Conservation (phyloP, 2,113 vertebrate species). For the Dryoscopus gambensis region DNA sequence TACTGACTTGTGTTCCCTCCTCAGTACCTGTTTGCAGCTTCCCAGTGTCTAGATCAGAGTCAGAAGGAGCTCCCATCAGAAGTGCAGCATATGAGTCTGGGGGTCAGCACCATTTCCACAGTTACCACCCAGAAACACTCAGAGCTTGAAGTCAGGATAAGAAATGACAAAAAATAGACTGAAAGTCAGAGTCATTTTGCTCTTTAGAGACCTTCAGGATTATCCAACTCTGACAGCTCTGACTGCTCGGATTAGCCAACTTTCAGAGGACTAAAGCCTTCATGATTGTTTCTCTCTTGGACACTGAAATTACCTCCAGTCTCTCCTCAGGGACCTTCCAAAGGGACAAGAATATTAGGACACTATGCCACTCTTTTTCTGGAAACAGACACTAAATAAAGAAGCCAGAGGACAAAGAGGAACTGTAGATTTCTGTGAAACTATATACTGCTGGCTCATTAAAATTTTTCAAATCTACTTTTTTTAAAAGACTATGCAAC, state of each 20-base stretch:
- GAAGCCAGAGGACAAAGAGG: neutral
- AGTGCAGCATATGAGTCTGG: neutral
- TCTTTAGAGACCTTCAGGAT: neutral
- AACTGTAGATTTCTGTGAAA: neutral
- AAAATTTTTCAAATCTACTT: neutral
- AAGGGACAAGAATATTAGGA: neutral
- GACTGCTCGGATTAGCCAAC: neutral
- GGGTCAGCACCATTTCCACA: neutral
- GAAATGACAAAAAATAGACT: neutral
- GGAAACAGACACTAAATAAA: neutral
- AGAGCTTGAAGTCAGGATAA: neutral
- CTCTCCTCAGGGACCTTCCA: neutral
- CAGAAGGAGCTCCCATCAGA: neutral
- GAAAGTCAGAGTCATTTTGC: neutral
- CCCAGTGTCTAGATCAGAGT: neutral
- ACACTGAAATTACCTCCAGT: neutral
- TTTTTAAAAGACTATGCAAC: neutral
- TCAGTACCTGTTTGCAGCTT: neutral
- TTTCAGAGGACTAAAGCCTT: neutral
- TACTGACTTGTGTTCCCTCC: neutral
- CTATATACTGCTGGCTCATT: neutral
- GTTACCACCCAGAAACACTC: neutral
- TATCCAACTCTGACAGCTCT: neutral
- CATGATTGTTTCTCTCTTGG: neutral
- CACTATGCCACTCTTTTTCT: neutral